Conservation (phyloP, 2,797 vertebrate genomes). For the Danio kyathit region DNA sequence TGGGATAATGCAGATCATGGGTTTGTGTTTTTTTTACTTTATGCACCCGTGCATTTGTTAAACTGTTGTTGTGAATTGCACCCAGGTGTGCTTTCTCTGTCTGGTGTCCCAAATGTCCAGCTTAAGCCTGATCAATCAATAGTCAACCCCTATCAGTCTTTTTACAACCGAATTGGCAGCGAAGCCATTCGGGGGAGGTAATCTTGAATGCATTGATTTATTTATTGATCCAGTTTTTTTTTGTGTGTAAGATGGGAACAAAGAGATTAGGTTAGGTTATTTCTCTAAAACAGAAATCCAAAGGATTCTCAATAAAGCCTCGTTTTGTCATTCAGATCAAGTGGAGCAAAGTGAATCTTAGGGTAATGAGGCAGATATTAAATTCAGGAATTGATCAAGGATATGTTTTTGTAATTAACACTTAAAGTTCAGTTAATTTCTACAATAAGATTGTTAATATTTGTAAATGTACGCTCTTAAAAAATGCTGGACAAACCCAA, state of each 20-base stretch:
- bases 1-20: conserved; percentile 2
- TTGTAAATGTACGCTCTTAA: neutral
- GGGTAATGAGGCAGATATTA: neutral
- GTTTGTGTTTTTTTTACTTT: conserved; percentile 4
- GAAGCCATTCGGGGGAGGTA: conserved; percentile 46
- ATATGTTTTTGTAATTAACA: conserved; percentile 7
- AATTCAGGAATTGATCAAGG: neutral
- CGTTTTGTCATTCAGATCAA: neutral
- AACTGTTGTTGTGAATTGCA: conserved; percentile 32
- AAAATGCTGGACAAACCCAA: no score
- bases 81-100: conserved; percentile 50
- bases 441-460: neutral
- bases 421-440: neutral
- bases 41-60: conserved; percentile 33
- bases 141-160: conserved; percentile 60
- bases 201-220: conserved; percentile 78
- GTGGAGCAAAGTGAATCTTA: neutral
- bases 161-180: conserved; percentile 64
- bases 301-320: no score
- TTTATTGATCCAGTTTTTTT: conserved; percentile 74
- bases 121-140: conserved; percentile 71
- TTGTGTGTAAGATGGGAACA: conserved; percentile 55
- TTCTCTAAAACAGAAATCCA: conserved; percentile 31
- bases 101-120: conserved; percentile 53
- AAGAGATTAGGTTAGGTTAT: conserved; percentile 56